Evolutionary conservation across 2,888 invertebrate genomes (phyloP).

Genomic region (Orthosia gothica): DNA sequence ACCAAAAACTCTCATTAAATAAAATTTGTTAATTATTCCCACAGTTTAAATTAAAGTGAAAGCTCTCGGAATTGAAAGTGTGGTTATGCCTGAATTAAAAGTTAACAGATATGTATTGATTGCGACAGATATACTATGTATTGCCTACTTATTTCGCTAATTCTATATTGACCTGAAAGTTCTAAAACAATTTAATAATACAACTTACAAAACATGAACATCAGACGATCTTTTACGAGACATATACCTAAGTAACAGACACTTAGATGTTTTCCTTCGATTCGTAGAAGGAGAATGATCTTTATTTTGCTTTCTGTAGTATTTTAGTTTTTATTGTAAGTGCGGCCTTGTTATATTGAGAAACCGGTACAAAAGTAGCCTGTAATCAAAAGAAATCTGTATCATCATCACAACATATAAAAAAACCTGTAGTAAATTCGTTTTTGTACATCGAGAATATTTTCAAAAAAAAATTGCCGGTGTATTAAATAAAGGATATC

Average conservation of each 20-base stretch:
- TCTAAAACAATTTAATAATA: background rate
- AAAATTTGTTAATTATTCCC: background rate
- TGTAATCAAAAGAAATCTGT: background rate
- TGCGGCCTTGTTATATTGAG: background rate
- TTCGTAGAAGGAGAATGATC: background rate
- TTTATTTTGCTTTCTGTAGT: background rate
- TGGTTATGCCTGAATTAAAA: background rate
- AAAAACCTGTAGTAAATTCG: too few relatives aligned
- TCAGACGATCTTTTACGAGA: too few relatives aligned
- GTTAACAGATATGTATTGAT: conserved; percentile 3
- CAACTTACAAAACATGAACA: too few relatives aligned
- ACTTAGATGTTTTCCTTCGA: background rate
- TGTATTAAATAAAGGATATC: too few relatives aligned
- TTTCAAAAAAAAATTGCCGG: too few relatives aligned
- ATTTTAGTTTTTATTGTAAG: background rate
- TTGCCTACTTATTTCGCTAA: background rate
- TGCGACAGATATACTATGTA: background rate
- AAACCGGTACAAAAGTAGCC: background rate
- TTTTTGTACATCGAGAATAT: too few relatives aligned
- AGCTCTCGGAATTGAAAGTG: background rate
- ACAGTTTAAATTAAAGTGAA: background rate
- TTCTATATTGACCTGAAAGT: background rate
- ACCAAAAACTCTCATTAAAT: background rate
- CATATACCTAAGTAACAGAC: background rate
- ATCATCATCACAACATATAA: too few relatives aligned